Conservation (phyloP, 2,888 invertebrate species). For the Macaria notata region DNA sequence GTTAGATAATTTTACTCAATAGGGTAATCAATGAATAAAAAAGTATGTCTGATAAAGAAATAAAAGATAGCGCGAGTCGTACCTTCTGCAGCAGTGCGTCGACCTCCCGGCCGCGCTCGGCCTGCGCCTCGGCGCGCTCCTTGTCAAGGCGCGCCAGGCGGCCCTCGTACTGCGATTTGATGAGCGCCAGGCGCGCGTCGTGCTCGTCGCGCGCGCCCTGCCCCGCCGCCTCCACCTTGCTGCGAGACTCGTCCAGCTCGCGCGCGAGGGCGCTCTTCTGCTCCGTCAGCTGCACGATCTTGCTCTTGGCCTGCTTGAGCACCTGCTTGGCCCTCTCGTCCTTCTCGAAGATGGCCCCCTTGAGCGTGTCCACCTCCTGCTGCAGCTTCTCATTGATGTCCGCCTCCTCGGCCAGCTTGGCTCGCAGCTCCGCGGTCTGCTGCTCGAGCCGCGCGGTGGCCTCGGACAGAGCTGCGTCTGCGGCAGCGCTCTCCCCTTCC, state of each 20-base stretch:
- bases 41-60: too few relatives aligned
- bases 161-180: constrained; percentile 87
- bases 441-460: constrained; percentile 79
- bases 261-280: constrained; percentile 83
- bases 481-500: constrained; percentile 79
- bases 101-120: constrained; percentile 84
- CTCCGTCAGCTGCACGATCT: constrained; percentile 88
- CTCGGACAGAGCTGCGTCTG: constrained; percentile 68
- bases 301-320: constrained; percentile 88
- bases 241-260: constrained; percentile 81
- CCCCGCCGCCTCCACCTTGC: constrained; percentile 73
- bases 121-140: constrained; percentile 85
- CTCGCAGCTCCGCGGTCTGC: constrained; percentile 66
- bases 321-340: constrained; percentile 86
- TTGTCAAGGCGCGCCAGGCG: constrained; percentile 87
- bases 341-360: constrained; percentile 80
- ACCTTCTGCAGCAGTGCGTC: constrained; percentile 87
- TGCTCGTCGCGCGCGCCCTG: constrained; percentile 81
- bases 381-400: constrained; percentile 85
- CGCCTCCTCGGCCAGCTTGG: constrained; percentile 70
- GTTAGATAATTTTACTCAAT: too few relatives aligned
- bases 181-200: constrained; percentile 80
- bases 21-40: too few relatives aligned
- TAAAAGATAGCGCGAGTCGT: too few relatives aligned
- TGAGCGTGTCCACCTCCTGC: constrained; percentile 84